Evolutionary conservation across 2,797 vertebrate species (phyloP).

Genomic region (Megaceryle alcyon): DNA sequence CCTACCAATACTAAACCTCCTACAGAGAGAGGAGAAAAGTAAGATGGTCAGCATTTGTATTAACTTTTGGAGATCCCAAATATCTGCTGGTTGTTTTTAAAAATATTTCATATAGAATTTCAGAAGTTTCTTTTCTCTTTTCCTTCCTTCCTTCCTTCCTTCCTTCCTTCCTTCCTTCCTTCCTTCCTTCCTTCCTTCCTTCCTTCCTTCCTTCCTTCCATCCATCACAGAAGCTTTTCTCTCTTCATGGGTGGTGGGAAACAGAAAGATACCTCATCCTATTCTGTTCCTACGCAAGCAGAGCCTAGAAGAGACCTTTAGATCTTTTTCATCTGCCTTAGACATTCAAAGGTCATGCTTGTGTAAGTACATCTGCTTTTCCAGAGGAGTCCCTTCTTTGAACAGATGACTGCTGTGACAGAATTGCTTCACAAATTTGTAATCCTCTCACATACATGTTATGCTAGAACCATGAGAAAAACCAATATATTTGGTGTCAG

Average conservation of each 20-base stretch:
- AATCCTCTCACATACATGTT: neutral
- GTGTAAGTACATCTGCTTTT: neutral
- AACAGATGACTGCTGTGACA: neutral
- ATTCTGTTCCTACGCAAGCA: neutral
- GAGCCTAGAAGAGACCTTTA: neutral
- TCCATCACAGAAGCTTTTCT: neutral
- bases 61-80: neutral
- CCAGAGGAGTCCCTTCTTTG: neutral
- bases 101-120: neutral
- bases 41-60: neutral
- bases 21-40: neutral
- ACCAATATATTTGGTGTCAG: neutral
- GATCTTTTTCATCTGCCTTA: neutral
- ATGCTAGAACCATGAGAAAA: neutral
- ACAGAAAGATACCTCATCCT: neutral
- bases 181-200: too few species aligned
- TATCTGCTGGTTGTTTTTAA: neutral
- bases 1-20: neutral
- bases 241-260: neutral
- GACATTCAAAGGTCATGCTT: neutral
- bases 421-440: neutral
- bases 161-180: too few species aligned
- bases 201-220: too few species aligned
- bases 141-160: too few species aligned
- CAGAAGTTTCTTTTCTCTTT: neutral